A percentile compares a stretch with the other conserved stretches of the same genome.
These are phyloP conservation scores for Microtus oregoni DNA, from an alignment of 2,113 vertebrate species.

Conservation along the genomic window DNA sequence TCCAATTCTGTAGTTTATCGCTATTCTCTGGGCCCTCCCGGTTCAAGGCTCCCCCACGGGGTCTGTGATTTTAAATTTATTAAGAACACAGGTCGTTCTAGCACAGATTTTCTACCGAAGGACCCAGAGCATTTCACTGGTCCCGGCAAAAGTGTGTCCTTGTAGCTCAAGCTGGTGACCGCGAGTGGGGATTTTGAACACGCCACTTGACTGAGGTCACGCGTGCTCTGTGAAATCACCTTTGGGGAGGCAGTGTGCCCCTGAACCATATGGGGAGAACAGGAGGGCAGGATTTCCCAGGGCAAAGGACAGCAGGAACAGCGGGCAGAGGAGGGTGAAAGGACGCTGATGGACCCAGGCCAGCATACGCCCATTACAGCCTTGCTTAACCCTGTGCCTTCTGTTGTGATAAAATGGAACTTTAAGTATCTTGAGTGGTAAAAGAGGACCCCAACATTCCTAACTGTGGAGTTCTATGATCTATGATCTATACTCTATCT, in stretches of 20 bases:
- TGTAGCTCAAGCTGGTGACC: neutral
- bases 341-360: neutral
- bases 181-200: neutral
- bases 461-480: neutral
- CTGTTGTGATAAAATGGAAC: neutral
- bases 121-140: neutral
- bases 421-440: neutral
- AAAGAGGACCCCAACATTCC: neutral
- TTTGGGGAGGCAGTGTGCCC: accelerated
- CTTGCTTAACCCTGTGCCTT: neutral
- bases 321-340: too few species aligned
- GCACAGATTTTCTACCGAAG: neutral
- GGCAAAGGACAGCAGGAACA: neutral
- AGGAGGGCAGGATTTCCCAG: neutral
- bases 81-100: neutral
- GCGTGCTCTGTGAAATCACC: accelerated
- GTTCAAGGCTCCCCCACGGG: neutral
- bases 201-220: neutral
- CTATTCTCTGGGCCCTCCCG: neutral
- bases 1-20: neutral
- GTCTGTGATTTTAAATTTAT: neutral
- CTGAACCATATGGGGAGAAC: neutral
- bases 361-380: neutral
- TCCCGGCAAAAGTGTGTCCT: neutral
- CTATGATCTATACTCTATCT: neutral